Evolutionary conservation across 2,888 invertebrate genomes (phyloP).

Genomic region (Tetranychus truncatus): DNA sequence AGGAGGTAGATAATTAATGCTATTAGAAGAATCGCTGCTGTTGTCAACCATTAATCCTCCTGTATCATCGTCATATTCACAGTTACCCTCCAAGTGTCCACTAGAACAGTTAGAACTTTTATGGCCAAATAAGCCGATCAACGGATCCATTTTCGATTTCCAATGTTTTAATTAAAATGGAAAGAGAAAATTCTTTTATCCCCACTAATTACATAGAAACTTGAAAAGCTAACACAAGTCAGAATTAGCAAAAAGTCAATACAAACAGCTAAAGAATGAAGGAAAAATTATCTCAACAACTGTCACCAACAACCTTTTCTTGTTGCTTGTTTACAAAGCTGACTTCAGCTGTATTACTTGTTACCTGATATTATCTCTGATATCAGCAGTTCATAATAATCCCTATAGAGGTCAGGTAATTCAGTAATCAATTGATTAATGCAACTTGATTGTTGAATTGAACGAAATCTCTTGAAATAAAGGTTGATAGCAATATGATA

Average conservation of each 20-base stretch:
- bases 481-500: too few relatives aligned
- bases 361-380: too few relatives aligned
- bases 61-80: conserved; percentile 1
- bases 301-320: background rate
- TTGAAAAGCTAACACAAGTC: too few relatives aligned
- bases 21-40: background rate
- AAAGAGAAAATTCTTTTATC: too few relatives aligned
- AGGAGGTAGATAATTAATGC: conserved; percentile 44
- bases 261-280: background rate
- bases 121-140: conserved; percentile 12
- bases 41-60: background rate
- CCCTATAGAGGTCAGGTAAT: too few relatives aligned
- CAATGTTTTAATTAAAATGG: background rate
- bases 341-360: background rate
- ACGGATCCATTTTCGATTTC: conserved; percentile 14
- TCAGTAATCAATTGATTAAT: too few relatives aligned
- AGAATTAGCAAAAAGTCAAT: background rate
- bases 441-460: too few relatives aligned
- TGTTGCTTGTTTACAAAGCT: conserved; percentile 1
- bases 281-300: background rate
- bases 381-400: too few relatives aligned
- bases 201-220: too few relatives aligned
- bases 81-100: background rate
- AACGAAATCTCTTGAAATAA: too few relatives aligned
- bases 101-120: background rate